Evolutionary conservation across 2,113 vertebrate species (phyloP), one percentile per base, ranked within the genome.

Genomic region (Stegastes partitus): DNA sequence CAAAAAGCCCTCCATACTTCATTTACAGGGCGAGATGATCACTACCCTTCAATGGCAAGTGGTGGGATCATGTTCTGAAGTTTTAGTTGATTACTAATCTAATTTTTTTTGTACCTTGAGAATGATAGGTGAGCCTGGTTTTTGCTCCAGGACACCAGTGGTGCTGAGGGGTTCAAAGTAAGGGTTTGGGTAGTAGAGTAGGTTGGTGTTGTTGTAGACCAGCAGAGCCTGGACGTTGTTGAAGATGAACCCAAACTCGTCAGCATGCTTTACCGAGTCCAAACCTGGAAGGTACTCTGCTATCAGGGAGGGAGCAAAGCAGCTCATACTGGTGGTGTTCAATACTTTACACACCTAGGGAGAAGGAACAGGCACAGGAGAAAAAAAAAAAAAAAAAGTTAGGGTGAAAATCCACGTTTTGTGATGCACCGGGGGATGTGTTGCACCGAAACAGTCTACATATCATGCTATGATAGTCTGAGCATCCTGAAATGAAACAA

Each of bases 191-290:
- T 98, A 99, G 92, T 98, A 99, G 73, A 97, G 94, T 83, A 99
- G 98, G 93, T 96, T 98, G 86, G 98, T 99, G 94, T 97, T 97
- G 1, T 99, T 99, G 93, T 97, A 99, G 87, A 98, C 93, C 63
- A 98, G 94, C 83, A 99, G 93, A 10, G 96, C 93, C 84, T 98
- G 98, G 31, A 99, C 98, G 2, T 99, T 99, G 94, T 99, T 99
- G 81, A 99, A 99, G 93, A 99, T 95, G 61, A 99, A 99, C 0
- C 98, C 98, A 8, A 99, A 97, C 93, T 99, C 98, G 0, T 99
- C 98, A 0, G 98, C 97, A 1, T 97, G 95, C 78, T 98, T 98
- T 2, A 97, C 95, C 0, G 96, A 85, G 12, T 99, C 98, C 87
- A 96, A 84, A 4, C 96, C 95, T 0, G 96, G 96, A 0, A 92